These are phyloP conservation scores for Eudorcas thomsonii DNA, from an alignment of 2,113 vertebrate genomes.

Conservation along the genomic window DNA sequence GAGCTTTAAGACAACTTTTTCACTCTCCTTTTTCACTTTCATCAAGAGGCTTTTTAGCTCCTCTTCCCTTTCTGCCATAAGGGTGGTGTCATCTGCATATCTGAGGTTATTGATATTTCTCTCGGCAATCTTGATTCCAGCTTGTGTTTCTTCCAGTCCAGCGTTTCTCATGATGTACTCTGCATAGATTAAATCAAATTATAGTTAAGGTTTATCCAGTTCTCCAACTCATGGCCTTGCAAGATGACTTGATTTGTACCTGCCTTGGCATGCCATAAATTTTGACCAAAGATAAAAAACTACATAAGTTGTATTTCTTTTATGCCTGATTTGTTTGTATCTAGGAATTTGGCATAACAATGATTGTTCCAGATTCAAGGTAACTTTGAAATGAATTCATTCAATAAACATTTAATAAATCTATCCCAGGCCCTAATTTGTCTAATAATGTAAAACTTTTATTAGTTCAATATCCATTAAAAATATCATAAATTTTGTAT, in stretches of 20 bases:
- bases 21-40: too few species aligned
- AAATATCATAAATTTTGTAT: conserved; percentile 41
- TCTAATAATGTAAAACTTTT: conserved; percentile 42
- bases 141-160: too few species aligned
- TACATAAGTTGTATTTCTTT: not conserved
- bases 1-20: too few species aligned
- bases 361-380: conserved; percentile 35
- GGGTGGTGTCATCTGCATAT: too few species aligned
- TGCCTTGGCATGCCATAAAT: not conserved
- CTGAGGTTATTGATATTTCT: too few species aligned
- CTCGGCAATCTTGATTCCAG: too few species aligned
- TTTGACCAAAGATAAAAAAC: not conserved
- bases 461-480: conserved; percentile 49
- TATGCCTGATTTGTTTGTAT: conserved; percentile 14
- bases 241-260: not conserved
- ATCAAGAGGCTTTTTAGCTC: too few species aligned
- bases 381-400: conserved; percentile 55
- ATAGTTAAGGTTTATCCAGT: not conserved
- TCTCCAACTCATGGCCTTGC: not conserved
- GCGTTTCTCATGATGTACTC: too few species aligned
- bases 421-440: not conserved
- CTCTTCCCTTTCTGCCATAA: too few species aligned
- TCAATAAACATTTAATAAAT: conserved; percentile 43
- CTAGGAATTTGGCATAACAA: not conserved
- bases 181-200: not conserved